phyloP scores from a whole-genome alignment of 2,113 vertebrate species.

The Quiscalus mexicanus region DNA sequence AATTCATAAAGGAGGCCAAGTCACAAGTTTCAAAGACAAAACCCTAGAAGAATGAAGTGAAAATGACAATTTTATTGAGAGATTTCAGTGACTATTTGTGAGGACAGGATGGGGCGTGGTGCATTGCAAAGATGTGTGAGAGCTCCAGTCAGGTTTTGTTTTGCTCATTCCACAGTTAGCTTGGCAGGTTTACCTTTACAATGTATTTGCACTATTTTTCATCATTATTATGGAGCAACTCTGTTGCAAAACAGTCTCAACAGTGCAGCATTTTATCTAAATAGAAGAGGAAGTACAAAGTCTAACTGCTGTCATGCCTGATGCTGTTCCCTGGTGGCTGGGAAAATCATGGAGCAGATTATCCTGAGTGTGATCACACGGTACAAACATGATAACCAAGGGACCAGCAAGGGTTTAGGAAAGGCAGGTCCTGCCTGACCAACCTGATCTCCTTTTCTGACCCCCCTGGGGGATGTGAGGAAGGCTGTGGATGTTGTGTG shows the following conservation, averaged over 20 bases:
- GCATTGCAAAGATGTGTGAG: neutral
- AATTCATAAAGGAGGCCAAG: neutral
- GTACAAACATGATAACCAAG: neutral
- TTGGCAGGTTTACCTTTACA: neutral
- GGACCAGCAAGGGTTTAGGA: neutral
- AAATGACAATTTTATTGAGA: neutral
- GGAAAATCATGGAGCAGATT: neutral
- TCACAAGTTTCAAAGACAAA: neutral
- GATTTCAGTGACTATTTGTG: neutral
- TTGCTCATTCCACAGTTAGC: neutral
- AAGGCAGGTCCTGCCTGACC: neutral
- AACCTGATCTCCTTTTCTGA: neutral
- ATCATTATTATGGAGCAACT: neutral
- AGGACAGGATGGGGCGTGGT: accelerated
- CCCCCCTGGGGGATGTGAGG: neutral
- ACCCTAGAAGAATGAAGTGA: neutral
- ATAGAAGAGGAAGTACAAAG: neutral
- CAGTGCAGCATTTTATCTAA: neutral
- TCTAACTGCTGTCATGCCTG: neutral
- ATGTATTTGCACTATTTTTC: neutral
- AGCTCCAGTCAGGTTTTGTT: neutral
- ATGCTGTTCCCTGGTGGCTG: neutral
- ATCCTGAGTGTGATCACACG: neutral
- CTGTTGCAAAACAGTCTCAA: neutral
- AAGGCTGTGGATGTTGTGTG: neutral